Evolutionary conservation across 2,797 vertebrate genomes (phyloP), one percentile per base, ranked within the genome.

Genomic region (Manis javanica): DNA sequence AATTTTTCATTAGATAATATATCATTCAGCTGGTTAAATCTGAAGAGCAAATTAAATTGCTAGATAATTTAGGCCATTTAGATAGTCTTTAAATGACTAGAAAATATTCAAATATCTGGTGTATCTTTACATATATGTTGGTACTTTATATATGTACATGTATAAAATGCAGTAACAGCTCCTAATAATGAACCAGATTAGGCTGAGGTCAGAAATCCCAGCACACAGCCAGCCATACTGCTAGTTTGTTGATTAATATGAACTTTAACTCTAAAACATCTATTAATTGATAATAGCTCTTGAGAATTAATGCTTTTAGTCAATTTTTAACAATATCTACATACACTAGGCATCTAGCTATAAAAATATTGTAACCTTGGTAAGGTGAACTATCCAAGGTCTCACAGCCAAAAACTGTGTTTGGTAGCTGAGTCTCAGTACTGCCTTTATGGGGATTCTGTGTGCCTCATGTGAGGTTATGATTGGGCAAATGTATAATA

Each of bases 241-340:
- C 7, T 55, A 49, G 31, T 61, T 88, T 86, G 6, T 96, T 94
- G 71, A 95, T n/a, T 88, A 11, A n/a, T 55, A 69, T 39, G 11
- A 9, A 53, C 14, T 92, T 93, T 75, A 77, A 68, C 18, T 69
- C 19, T 69, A 68, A 94, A 93, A 85, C 12, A 87, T 81, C 24
- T 92, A 74, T 93, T 84, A 92, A 51, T 94, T 66, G 23, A 51
- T 39, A n/a, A 10, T 83, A 74, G 34, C 21, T 66, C 63, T 53
- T 82, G 18, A 86, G 72, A 95, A 39, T 75, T 59, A 89, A 96
- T 87, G 15, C 57, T 91, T 91, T 46, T 64, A 57, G 78, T 83
- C 37, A 51, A 24, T 57, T 92, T 57, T 91, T 31, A 78, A 63
- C 49, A 77, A 23, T 46, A 86, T 78, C 72, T 59, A 4, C 74